phyloP scores from a whole-genome alignment of 1,140 invertebrate genomes.

The Leptinotarsa lineolata region DNA sequence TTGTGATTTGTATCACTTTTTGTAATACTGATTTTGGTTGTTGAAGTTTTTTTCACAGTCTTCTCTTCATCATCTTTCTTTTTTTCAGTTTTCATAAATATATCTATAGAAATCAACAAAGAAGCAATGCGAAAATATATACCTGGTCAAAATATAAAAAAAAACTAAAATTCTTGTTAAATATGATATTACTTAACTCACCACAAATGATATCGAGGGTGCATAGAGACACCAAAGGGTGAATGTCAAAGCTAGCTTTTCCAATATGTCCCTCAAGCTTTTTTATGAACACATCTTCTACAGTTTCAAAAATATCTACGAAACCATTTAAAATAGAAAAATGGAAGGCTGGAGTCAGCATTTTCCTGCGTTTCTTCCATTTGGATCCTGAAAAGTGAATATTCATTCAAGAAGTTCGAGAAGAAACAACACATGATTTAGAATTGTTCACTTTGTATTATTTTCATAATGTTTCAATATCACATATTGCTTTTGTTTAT shows the following conservation, averaged over 20 bases:
- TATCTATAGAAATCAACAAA: neutral
- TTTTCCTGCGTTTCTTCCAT: conserved; percentile 70
- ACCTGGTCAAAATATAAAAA: neutral
- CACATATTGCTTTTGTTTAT: too few relatives aligned
- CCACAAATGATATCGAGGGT: conserved; percentile 78
- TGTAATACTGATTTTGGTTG: too few relatives aligned
- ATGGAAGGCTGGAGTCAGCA: conserved; percentile 80
- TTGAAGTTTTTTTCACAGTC: too few relatives aligned
- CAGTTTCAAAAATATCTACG: conserved; percentile 69
- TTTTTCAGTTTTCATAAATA: neutral
- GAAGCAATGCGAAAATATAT: too few relatives aligned
- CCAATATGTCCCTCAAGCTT: conserved; percentile 61
- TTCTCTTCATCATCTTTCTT: neutral
- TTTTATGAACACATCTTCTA: conserved; percentile 64
- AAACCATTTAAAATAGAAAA: conserved; percentile 78
- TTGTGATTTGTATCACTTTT: too few relatives aligned
- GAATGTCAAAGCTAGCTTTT: conserved; percentile 63
- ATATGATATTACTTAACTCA: conserved; percentile 49
- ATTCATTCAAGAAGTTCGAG: too few relatives aligned
- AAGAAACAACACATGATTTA: too few relatives aligned
- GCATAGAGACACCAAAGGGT: conserved; percentile 67
- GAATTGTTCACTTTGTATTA: too few relatives aligned
- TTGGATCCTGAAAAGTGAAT: conserved; percentile 59
- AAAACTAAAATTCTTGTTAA: neutral
- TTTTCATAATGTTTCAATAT: too few relatives aligned